phyloP scores from a whole-genome alignment of 2,797 vertebrate genomes.

The Anas bernieri region DNA sequence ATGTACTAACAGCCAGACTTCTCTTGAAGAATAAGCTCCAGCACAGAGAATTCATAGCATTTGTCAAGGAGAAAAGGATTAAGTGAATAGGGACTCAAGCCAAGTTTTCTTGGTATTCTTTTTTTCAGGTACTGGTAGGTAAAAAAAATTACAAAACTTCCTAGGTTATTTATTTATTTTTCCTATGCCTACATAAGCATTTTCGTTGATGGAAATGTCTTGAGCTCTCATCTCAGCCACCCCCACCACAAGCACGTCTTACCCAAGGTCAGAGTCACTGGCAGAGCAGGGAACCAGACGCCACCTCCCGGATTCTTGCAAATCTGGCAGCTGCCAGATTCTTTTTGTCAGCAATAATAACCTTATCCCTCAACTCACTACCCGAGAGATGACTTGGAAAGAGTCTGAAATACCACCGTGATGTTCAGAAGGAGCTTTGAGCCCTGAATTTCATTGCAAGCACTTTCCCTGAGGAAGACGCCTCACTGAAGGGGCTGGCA shows the following conservation, averaged over 20 bases:
- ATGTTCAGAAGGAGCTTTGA: not conserved
- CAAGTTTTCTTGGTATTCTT: constrained; percentile 6
- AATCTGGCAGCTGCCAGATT: not conserved
- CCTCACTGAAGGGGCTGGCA: not conserved
- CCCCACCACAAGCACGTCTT: not conserved
- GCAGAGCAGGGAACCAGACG: not conserved
- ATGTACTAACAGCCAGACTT: constrained; percentile 49
- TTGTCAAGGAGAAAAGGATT: constrained; percentile 63
- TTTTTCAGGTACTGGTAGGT: not conserved
- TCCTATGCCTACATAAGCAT: not conserved
- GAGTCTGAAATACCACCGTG: not conserved
- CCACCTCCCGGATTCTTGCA: not conserved
- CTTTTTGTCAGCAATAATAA: not conserved
- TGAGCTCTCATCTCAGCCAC: not conserved
- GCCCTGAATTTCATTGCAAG: not conserved
- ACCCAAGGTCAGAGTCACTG: not conserved
- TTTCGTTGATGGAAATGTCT: not conserved
- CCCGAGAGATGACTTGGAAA: not conserved
- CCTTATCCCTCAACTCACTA: not conserved
- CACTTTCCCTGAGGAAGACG: accelerated
- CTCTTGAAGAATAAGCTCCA: constrained; percentile 51
- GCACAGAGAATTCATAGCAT: constrained; percentile 31
- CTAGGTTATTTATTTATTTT: constrained; percentile 8
- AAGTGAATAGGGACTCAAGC: constrained; percentile 26
- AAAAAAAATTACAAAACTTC: not conserved